Conservation (phyloP, 2,797 vertebrate genomes). For the Heliangelus exortis region DNA sequence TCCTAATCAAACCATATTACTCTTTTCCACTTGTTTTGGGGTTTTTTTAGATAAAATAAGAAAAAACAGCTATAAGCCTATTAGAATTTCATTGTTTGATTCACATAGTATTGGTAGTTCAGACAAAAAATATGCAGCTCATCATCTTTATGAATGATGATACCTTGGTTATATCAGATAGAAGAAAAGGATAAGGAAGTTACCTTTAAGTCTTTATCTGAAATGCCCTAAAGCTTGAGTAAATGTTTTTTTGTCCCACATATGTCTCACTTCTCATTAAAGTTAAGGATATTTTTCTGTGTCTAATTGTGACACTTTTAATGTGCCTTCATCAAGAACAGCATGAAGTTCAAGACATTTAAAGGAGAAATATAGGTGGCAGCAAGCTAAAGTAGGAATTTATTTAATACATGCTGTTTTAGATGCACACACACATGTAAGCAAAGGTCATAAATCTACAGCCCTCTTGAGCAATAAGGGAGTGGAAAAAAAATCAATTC, state of each 20-base stretch:
- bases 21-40: not conserved
- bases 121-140: not conserved
- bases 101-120: not conserved
- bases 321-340: not conserved
- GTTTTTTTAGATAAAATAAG: not conserved
- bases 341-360: not conserved
- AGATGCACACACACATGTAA: constrained; percentile 53
- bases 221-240: not conserved
- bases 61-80: not conserved
- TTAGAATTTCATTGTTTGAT: not conserved
- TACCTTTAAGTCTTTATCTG: not conserved
- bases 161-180: not conserved
- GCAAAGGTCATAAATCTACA: constrained; percentile 62
- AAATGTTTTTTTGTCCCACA: not conserved
- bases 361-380: not conserved
- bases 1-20: not conserved
- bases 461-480: constrained; percentile 39
- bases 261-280: not conserved
- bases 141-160: not conserved
- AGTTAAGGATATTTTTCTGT: not conserved
- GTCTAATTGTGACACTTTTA: not conserved
- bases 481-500: constrained; percentile 72
- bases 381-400: constrained; percentile 7
- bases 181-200: not conserved
- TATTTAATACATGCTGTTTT: constrained; percentile 17